A percentile compares a stretch with the other conserved stretches of the same genome.
Conservation (phyloP, 2,113 vertebrate genomes). For the Lagopus leucura region DNA sequence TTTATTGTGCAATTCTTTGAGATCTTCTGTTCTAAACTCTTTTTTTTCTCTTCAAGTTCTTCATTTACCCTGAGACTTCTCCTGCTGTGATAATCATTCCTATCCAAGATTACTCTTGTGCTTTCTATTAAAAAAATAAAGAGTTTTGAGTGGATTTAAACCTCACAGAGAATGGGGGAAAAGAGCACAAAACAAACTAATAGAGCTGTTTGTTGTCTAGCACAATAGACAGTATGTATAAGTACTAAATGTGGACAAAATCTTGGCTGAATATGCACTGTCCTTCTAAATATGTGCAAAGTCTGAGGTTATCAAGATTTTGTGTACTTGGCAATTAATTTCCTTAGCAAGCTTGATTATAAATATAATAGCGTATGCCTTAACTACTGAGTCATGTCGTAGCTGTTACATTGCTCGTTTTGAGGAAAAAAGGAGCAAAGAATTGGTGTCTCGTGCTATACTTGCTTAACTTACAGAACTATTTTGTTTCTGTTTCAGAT, state of each 20-base stretch:
- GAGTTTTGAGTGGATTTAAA: conserved; percentile 14
- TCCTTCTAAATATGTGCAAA: neutral
- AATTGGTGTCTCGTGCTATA: fast-evolving
- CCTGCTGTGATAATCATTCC: conserved; percentile 38
- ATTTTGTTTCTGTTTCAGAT: conserved; percentile 74
- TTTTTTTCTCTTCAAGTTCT: conserved; percentile 23
- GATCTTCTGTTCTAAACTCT: neutral
- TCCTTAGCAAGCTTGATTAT: neutral
- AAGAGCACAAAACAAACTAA: fast-evolving
- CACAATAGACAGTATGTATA: neutral
- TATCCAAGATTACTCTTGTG: conserved; percentile 44
- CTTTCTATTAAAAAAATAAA: conserved; percentile 20
- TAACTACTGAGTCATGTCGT: neutral
- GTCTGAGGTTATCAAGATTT: neutral
- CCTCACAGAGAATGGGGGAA: neutral
- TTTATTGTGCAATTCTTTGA: neutral
- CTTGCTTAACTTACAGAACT: neutral
- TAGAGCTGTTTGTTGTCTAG: neutral
- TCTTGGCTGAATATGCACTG: neutral
- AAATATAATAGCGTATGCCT: neutral
- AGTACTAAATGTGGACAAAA: neutral
- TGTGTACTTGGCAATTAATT: neutral
- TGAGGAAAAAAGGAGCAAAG: neutral
- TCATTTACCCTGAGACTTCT: conserved; percentile 53
- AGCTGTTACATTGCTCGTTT: neutral